Evolutionary conservation across 2,888 invertebrate genomes (phyloP).

Genomic region (Phyllotreta cruciferae): DNA sequence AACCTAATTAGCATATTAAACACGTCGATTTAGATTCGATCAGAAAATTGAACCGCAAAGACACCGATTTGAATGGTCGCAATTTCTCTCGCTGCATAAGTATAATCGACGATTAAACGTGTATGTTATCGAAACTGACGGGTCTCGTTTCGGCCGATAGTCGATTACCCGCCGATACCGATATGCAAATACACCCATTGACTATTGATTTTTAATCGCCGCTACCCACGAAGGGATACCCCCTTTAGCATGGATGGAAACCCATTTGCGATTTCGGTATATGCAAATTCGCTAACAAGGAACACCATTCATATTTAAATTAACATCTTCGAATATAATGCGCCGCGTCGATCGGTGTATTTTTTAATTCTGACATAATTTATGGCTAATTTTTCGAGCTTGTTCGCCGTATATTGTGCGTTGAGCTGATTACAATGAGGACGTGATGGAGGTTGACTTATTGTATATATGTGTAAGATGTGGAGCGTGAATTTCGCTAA

Average conservation of each 20-base stretch:
- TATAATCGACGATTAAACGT: conserved; percentile 3
- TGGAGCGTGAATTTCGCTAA: conserved; percentile 10
- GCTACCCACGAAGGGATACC: conserved; percentile 39
- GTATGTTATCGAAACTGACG: conserved; percentile 4
- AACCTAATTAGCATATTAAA: too few relatives aligned
- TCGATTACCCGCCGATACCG: conserved; percentile 2
- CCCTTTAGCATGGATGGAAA: conserved; percentile 28
- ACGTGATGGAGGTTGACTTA: conserved; percentile 9
- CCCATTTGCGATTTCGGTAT: conserved; percentile 40
- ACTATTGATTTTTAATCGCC: conserved; percentile 41
- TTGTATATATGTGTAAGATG: conserved; percentile 16
- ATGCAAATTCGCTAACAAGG: conserved; percentile 50
- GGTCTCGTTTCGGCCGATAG: conserved; percentile 11
- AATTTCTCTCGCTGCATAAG: conserved; percentile 14
- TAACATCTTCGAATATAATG: conserved; percentile 42
- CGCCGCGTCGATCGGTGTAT: conserved; percentile 38
- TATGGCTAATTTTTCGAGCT: conserved; percentile 43
- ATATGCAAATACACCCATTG: conserved; percentile 39
- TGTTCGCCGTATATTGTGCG: conserved; percentile 28
- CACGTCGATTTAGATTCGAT: too few relatives aligned
- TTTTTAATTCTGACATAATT: conserved; percentile 43
- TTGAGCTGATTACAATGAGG: conserved; percentile 7
- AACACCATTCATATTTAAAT: conserved; percentile 50
- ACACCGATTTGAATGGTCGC: too few relatives aligned
- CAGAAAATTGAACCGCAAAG: too few relatives aligned